Percentiles rank a stretch among this genome's conserved stretches.
phyloP scores from a whole-genome alignment of 2,888 invertebrate genomes.

The Pherbina coryleti region DNA sequence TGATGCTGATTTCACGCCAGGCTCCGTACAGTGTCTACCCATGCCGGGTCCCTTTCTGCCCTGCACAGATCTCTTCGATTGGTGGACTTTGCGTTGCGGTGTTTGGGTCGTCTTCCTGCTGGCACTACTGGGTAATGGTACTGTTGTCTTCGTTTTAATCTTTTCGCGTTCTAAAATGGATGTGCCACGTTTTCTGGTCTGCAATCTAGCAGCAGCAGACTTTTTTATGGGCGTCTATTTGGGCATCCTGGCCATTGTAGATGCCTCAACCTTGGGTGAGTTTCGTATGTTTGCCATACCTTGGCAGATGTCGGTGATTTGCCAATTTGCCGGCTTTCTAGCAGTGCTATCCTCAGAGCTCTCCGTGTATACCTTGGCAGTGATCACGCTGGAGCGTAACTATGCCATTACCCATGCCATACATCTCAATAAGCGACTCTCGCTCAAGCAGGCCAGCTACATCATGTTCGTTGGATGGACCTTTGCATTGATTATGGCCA shows the following conservation, averaged over 20 bases:
- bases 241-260: constrained; percentile 93
- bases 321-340: constrained; percentile 93
- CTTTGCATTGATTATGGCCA: constrained; percentile 87
- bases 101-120: constrained; percentile 97
- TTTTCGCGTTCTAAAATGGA: constrained; percentile 95
- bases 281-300: constrained; percentile 96
- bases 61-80: constrained; percentile 95
- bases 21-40: constrained; percentile 79
- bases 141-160: constrained; percentile 92
- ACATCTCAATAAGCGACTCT: constrained; percentile 94
- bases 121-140: constrained; percentile 95
- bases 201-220: constrained; percentile 96
- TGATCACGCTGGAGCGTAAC: constrained; percentile 95
- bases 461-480: constrained; percentile 96
- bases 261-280: constrained; percentile 94
- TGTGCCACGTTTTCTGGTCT: constrained; percentile 95
- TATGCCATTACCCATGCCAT: constrained; percentile 98
- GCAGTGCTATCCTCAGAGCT: constrained; percentile 94
- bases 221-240: constrained; percentile 97
- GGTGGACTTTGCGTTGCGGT: constrained; percentile 97
- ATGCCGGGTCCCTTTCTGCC: constrained; percentile 94
- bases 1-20: constrained; percentile 61
- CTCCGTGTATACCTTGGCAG: constrained; percentile 94
- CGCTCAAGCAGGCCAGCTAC: constrained; percentile 89
- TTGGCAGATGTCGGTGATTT: constrained; percentile 96